Evolutionary conservation across 2,888 invertebrate genomes (phyloP), one percentile per base, ranked within the genome.

Genomic region (Eupithecia insigniata): DNA sequence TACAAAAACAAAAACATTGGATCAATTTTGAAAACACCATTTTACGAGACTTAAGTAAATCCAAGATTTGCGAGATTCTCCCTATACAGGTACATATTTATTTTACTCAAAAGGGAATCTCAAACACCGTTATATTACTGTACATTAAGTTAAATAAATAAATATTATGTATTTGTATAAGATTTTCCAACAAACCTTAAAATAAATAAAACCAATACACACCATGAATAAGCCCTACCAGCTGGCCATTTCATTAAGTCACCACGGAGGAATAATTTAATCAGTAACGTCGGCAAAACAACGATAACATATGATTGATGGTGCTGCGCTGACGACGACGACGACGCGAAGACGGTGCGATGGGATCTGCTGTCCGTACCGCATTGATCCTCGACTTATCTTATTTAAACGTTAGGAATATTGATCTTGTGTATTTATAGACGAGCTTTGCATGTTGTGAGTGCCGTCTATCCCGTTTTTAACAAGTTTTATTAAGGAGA

Each of bases 261-360:
- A 89, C 89, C 87, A 88, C 88, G 81, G 80, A 80, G 85, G 89
- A 90, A 93, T 92, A 92, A 92, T 93, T 92, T 93, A 93, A 93
- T 93, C 93, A 92, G 90, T 89, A 88, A 85, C 81, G 87, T 87
- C 86, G 83, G 90, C 90, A 90, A 90, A 91, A 91, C 87, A 86
- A 92, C 87, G 93, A 93, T 93, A 92, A 90, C 85, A 81, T 83
- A 91, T 93, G 93, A 93, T 93, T 90, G 93, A 94, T 94, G 89
- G 89, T 85, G 87, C 80, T 82, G 84, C 83, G 86, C 82, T 78
- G 84, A 83, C 79, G 26, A 55, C 43, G 43, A 43, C 43, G 39
- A 36, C 46, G 51, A 55, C 26, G 61, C 30, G 30, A 30, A 5
- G 61, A 62, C 61, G 77, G 77, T 76, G 75, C 79, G 87, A 86